Evolutionary conservation across 2,797 vertebrate species (phyloP), one percentile per base, ranked within the genome.

Genomic region (Falco biarmicus): DNA sequence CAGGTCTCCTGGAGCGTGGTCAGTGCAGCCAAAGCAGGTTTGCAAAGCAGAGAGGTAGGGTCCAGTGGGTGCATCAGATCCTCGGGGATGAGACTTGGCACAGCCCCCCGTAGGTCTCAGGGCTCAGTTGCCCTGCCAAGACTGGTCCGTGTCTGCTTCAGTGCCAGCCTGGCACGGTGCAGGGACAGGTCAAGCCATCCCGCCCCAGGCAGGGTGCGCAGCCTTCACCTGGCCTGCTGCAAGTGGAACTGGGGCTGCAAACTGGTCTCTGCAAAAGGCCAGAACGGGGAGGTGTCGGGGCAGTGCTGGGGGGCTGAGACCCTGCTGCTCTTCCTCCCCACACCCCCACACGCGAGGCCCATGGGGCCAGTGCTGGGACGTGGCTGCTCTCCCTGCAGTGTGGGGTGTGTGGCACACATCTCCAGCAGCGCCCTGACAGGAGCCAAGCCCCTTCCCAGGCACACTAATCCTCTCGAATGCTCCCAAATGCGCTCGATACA

Each of bases 291-390:
- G 48, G 20, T 21, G 15, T 5, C 0, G 5, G 47, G 54, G 61
- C n/a, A 25, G 61, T 4, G 34, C 43, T 1, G 3, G 21, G 24
- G 34, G 24, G 7, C 9, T 0, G 4, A 54, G 25, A 15, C 24
- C 6, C 39, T 68, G 22, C 50, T 80, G 45, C 66, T 61, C 7
- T 28, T 66, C 43, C 73, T 75, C 37, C 51, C 29, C 28, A 5
- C 0, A 0, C 22, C 48, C n/a, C 32, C 3, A 3, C 16, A 21
- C 34, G n/a, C 0, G 1, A 31, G 24, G 5, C 17, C 12, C 19
- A 22, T 6, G 32, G 53, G 31, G 54, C 29, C 0, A 3, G 43
- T 2, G 11, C 50, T 37, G 9, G 18, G 1, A 1, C 6, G 0
- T 8, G 28, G 48, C 75, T 47, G 65, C 75, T 65, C 29, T 84